Percentiles rank a stretch among this genome's conserved stretches.
These are phyloP conservation scores for Rotaria magnacalcarata DNA, from an alignment of 2,888 invertebrate genomes.

Conservation along the genomic window DNA sequence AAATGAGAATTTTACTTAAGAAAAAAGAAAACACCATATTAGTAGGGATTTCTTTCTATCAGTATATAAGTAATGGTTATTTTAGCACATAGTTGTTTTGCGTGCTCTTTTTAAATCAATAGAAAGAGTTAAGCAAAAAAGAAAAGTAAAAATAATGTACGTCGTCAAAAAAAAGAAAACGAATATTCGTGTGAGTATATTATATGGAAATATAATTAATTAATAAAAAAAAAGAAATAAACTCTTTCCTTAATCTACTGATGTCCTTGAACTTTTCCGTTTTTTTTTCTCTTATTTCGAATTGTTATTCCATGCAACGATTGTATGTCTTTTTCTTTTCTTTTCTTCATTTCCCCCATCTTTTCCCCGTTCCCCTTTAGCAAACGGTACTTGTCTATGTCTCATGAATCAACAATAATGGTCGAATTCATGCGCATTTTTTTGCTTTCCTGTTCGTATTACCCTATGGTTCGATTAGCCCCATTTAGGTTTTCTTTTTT, in stretches of 20 bases:
- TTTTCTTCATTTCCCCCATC: no score
- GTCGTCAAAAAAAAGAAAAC: slow-evolving; percentile 14
- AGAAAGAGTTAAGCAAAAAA: slow-evolving; percentile 22
- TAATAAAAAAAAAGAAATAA: background rate
- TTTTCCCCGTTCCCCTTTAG: background rate
- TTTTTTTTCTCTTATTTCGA: background rate
- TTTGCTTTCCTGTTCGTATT: slow-evolving; percentile 2
- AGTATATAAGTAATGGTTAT: background rate
- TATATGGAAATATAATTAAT: background rate
- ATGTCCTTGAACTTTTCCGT: slow-evolving; percentile 4
- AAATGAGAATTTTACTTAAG: slow-evolving; percentile 22
- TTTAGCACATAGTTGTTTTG: slow-evolving; percentile 1
- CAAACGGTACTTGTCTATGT: background rate
- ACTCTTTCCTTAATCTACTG: slow-evolving; percentile 1
- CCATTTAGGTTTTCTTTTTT: background rate
- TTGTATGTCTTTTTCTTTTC: background rate
- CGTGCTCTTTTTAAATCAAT: slow-evolving; percentile 17
- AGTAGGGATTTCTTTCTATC: background rate
- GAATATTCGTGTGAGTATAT: slow-evolving; percentile 5
- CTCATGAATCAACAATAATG: slow-evolving; percentile 14
- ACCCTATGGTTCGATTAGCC: background rate
- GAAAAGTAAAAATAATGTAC: background rate
- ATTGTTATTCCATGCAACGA: background rate
- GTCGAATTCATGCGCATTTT: slow-evolving; percentile 12
- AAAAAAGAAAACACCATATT: slow-evolving; percentile 2